These are phyloP conservation scores for Melinopterus prodromus DNA, from an alignment of 2,888 invertebrate genomes.

Conservation along the genomic window DNA sequence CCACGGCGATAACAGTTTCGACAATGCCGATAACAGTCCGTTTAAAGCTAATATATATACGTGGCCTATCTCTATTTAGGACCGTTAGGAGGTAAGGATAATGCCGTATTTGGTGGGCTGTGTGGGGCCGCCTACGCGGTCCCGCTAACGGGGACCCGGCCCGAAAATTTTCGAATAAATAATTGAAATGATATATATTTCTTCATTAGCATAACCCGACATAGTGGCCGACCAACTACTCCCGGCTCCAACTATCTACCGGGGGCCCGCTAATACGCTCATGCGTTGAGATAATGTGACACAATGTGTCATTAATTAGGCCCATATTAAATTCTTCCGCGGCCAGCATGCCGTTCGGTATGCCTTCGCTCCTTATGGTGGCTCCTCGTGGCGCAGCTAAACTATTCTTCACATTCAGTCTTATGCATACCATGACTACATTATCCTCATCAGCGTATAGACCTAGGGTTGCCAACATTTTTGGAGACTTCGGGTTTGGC, in stretches of 20 bases:
- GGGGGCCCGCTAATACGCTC: background rate
- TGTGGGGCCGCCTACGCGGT: background rate
- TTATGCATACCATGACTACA: no score
- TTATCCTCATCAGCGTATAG: no score
- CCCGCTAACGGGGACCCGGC: background rate
- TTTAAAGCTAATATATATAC: background rate
- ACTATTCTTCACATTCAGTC: background rate
- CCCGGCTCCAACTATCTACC: background rate
- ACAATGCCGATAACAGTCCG: background rate
- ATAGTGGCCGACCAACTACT: background rate
- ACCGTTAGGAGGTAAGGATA: background rate
- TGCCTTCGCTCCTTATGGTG: background rate
- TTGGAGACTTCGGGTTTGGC: no score
- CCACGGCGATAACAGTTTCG: background rate
- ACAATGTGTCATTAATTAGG: background rate
- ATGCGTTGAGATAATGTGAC: constrained; percentile 4
- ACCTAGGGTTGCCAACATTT: no score
- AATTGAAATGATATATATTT: constrained; percentile 4
- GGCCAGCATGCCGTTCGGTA: background rate
- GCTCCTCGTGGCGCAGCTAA: background rate
- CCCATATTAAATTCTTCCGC: constrained; percentile 4
- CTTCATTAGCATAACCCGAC: background rate
- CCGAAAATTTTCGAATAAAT: constrained; percentile 4
- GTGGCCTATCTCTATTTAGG: background rate
- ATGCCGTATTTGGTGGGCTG: background rate